Evolutionary conservation across 2,113 vertebrate genomes (phyloP).

Genomic region (Notechis scutatus): DNA sequence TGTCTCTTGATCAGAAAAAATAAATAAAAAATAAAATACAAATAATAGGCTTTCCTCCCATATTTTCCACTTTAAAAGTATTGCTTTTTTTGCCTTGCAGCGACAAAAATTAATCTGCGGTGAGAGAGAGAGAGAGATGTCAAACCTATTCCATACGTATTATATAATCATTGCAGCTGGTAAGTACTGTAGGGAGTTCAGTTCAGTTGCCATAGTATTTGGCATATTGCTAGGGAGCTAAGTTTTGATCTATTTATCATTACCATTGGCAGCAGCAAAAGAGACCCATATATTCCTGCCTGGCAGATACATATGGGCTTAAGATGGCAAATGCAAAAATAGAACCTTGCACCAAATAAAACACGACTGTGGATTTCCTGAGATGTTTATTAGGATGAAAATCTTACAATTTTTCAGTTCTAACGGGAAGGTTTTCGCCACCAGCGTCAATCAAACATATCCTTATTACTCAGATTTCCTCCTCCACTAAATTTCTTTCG

Average conservation of each 20-base stretch:
- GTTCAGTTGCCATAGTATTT: slow-evolving; percentile 73
- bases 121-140: slow-evolving; percentile 53
- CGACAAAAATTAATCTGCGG: slow-evolving; percentile 40
- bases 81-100: slow-evolving; percentile 64
- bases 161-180: slow-evolving; percentile 81
- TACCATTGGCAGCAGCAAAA: slow-evolving; percentile 38
- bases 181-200: slow-evolving; percentile 57
- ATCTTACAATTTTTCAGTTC: background rate
- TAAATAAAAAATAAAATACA: background rate
- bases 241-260: slow-evolving; percentile 55
- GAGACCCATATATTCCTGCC: slow-evolving; percentile 16
- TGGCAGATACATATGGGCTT: slow-evolving; percentile 30
- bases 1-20: background rate
- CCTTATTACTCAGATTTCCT: background rate
- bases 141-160: slow-evolving; percentile 73
- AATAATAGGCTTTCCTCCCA: slow-evolving; percentile 50
- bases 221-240: slow-evolving; percentile 68
- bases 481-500: fast-evolving
- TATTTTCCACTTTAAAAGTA: slow-evolving; percentile 40
- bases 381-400: background rate
- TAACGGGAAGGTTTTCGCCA: background rate
- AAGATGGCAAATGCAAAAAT: background rate
- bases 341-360: background rate
- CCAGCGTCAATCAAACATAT: background rate
- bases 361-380: background rate